These are phyloP conservation scores for Morus bassanus DNA, from an alignment of 2,797 vertebrate genomes.

Conservation along the genomic window DNA sequence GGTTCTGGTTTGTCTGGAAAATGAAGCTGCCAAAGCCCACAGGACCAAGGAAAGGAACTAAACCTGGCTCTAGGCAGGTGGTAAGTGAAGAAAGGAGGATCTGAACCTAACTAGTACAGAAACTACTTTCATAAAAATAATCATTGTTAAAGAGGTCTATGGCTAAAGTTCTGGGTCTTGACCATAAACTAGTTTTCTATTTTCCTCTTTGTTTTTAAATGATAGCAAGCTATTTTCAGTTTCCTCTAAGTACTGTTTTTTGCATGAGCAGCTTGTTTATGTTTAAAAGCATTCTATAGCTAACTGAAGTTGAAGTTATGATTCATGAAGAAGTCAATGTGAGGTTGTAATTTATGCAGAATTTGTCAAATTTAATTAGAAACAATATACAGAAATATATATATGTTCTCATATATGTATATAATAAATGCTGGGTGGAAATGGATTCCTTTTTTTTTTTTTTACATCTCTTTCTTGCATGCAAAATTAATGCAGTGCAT, in stretches of 20 bases:
- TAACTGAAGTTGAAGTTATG: neutral
- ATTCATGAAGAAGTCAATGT: neutral
- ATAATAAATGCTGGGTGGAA: neutral
- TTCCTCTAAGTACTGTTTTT: neutral
- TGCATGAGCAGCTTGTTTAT: neutral
- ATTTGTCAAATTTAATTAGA: neutral
- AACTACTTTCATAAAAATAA: neutral
- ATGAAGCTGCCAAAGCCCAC: neutral
- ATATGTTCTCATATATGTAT: neutral
- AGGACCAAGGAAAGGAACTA: neutral
- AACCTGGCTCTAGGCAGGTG: neutral
- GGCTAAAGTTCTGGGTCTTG: neutral
- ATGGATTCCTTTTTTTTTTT: fast-evolving
- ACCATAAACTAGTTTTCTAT: neutral
- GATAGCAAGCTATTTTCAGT: neutral
- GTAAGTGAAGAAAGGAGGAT: neutral
- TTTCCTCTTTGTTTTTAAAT: neutral
- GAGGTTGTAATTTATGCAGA: neutral
- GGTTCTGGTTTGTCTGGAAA: neutral
- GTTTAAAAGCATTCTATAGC: neutral
- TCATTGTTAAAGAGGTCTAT: neutral
- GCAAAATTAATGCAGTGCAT: neutral
- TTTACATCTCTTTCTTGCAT: neutral
- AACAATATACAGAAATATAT: neutral
- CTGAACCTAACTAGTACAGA: neutral